Evolutionary conservation across 2,113 vertebrate genomes (phyloP), one percentile per base, ranked within the genome.

Genomic region (Ictalurus furcatus): DNA sequence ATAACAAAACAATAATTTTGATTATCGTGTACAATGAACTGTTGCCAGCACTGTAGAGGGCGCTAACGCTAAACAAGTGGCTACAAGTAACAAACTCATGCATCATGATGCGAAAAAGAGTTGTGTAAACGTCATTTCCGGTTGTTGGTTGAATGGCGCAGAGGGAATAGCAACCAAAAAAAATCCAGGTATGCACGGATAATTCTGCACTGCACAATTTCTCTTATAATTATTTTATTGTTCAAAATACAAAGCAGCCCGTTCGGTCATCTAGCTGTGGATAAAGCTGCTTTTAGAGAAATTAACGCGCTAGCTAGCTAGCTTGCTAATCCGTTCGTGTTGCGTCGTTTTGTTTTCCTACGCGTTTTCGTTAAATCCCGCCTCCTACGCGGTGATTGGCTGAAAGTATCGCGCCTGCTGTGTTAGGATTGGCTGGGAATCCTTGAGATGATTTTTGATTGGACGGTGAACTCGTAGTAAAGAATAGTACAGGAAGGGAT

Each of bases 131-230:
- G 90, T 71, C 19, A 34, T 54, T 90, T 89, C 88, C 84, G 84
- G 40, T 80, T 48, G 5, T 67, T 56, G 56, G 34, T 90, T 90
- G 73, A 88, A 90, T 90, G 89, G 89, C 90, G 90, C 89, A 91
- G 90, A 78, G 85, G 79, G 79, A 83, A 90, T 76, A 89, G 17
- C 83, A 79, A 30, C 34, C 44, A 56, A 54, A 48, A 87, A 87
- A 69, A 6, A 74, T 58, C 1, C 16, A 90, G 89, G 90, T 91
- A 88, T 2, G 4, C 23, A 28, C 37, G 19, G 21, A 30, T 52
- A 7, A 3, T 58, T 23, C 37, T 9, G 61, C 28, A 34, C 25
- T 16, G 19, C 4, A 69, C 16, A 14, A 25, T 48, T 6, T 11
- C 0, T 7, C 5, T 37, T 67, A 4, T 40, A 11, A 3, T 56